Percentiles rank a stretch among this genome's conserved stretches.
Conservation (phyloP, 2,113 vertebrate genomes). For the Daubentonia madagascariensis region DNA sequence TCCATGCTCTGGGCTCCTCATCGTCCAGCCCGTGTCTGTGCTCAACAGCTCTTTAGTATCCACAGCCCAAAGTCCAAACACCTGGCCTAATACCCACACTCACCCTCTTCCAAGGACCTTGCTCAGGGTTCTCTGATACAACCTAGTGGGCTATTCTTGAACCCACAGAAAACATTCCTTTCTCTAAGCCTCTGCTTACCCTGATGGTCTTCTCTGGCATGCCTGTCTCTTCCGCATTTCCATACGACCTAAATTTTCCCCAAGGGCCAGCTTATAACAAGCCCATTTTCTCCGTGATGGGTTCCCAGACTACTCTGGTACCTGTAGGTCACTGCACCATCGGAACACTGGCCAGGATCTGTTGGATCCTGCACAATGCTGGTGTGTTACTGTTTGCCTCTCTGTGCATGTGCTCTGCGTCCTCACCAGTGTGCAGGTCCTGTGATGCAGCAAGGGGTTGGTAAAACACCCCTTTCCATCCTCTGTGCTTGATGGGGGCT, state of each 20-base stretch:
- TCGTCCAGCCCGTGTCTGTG: not conserved
- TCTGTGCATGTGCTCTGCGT: not conserved
- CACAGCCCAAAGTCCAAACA: not conserved
- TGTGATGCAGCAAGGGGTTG: not conserved
- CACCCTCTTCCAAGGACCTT: not conserved
- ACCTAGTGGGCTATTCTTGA: not conserved
- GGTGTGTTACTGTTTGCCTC: not conserved
- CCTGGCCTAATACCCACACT: not conserved
- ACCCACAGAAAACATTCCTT: not conserved
- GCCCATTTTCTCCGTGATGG: not conserved
- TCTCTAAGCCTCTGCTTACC: not conserved
- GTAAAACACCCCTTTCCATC: not conserved
- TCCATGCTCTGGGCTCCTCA: not conserved
- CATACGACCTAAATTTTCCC: not conserved
- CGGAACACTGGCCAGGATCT: not conserved
- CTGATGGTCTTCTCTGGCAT: not conserved
- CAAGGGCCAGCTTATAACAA: not conserved
- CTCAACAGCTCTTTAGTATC: not conserved
- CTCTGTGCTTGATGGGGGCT: not conserved
- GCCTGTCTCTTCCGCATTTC: not conserved
- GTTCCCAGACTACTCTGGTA: not conserved
- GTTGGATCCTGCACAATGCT: not conserved
- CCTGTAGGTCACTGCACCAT: not conserved
- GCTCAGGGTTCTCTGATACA: not conserved
- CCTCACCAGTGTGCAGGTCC: not conserved